A percentile compares a stretch with the other conserved stretches of the same genome.
These are phyloP conservation scores for Oligia latruncula DNA, from an alignment of 2,888 invertebrate genomes.

Conservation along the genomic window DNA sequence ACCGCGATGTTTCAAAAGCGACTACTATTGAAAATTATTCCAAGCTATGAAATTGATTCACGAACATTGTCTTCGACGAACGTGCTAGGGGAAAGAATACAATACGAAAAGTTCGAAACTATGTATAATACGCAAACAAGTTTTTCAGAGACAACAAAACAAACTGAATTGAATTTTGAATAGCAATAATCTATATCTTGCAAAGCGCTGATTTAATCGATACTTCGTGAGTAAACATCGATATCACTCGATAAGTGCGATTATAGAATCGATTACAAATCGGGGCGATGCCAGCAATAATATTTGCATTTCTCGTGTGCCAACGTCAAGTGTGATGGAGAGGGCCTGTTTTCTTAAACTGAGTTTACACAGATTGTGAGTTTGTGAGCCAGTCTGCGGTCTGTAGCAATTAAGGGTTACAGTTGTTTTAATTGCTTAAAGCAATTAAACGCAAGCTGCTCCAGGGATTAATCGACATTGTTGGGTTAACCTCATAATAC, in stretches of 20 bases:
- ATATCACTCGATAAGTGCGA: constrained; percentile 57
- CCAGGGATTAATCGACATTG: constrained; percentile 24
- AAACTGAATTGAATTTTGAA: constrained; percentile 37
- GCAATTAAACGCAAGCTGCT: constrained; percentile 52
- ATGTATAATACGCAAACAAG: not conserved
- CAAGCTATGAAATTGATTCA: constrained; percentile 5
- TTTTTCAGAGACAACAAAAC: constrained; percentile 27
- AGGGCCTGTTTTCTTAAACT: constrained; percentile 40
- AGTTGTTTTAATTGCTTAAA: constrained; percentile 55
- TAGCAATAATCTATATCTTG: constrained; percentile 30
- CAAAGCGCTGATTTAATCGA: constrained; percentile 44
- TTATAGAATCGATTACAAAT: constrained; percentile 63
- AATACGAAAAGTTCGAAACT: constrained; percentile 7
- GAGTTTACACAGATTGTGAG: constrained; percentile 38
- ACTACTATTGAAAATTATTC: constrained; percentile 6
- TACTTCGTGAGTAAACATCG: constrained; percentile 50
- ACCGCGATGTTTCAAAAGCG: constrained; percentile 6
- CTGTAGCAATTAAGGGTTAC: constrained; percentile 49
- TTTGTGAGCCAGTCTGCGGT: constrained; percentile 24
- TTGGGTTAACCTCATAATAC: constrained; percentile 29
- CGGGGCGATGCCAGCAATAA: constrained; percentile 58
- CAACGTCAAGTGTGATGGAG: constrained; percentile 41
- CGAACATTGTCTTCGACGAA: not conserved
- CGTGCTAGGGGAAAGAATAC: not conserved
- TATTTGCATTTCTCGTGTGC: constrained; percentile 61